These are phyloP conservation scores for Siderastrea siderea DNA, from an alignment of 92 coral and sea anemone genomes.

Conservation along the genomic window DNA sequence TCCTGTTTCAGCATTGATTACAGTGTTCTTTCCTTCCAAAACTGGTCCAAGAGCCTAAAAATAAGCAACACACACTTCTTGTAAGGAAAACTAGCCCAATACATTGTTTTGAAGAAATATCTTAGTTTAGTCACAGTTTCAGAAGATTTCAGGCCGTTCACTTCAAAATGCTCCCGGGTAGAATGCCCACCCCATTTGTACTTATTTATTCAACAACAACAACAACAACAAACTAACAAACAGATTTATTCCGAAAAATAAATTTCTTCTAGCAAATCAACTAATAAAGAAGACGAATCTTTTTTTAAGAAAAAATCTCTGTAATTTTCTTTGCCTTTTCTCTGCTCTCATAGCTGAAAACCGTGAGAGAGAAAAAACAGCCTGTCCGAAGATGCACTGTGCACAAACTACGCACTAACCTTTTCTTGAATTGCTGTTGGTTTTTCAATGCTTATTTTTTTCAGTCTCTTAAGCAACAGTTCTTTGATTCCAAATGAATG, in stretches of 20 bases:
- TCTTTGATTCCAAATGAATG: conserved; percentile 74
- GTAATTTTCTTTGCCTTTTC: no score
- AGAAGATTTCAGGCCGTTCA: no score
- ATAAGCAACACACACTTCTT: background rate
- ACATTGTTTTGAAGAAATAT: background rate
- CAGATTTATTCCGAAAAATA: no score
- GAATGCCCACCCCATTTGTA: background rate
- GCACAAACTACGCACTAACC: conserved; percentile 36
- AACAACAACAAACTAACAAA: no score
- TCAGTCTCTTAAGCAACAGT: conserved; percentile 67
- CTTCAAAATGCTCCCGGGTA: background rate
- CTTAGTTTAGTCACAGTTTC: no score
- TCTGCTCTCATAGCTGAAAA: no score
- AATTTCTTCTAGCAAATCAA: no score
- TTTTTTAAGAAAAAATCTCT: no score
- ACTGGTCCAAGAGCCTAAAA: conserved; percentile 79
- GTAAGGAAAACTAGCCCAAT: background rate
- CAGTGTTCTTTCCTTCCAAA: conserved; percentile 70
- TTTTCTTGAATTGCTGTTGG: conserved; percentile 88
- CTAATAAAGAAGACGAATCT: no score
- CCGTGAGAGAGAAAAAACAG: no score
- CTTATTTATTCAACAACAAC: no score
- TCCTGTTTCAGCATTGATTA: conserved; percentile 99
- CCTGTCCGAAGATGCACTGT: no score
- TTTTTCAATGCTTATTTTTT: conserved; percentile 54